Percentiles rank a stretch among this genome's conserved stretches.
Conservation (phyloP, 2,888 invertebrate species). For the Stenchaetothrips biformis region DNA sequence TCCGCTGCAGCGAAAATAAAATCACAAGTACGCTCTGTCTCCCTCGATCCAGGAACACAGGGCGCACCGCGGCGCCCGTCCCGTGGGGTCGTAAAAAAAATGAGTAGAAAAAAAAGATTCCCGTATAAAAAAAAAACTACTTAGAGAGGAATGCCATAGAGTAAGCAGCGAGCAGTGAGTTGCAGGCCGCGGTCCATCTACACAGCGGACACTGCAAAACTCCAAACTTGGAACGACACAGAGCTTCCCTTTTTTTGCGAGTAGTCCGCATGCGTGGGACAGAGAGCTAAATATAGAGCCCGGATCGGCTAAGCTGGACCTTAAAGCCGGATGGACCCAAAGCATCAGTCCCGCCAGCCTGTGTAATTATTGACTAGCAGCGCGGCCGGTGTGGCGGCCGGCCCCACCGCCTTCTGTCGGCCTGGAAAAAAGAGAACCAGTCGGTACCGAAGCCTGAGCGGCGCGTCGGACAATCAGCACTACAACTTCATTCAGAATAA, state of each 20-base stretch:
- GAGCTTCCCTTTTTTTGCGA: too few relatives aligned
- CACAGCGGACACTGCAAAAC: too few relatives aligned
- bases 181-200: background rate
- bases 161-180: background rate
- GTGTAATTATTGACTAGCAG: background rate
- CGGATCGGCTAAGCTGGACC: background rate
- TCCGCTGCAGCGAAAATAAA: constrained; percentile 2
- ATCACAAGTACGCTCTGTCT: background rate
- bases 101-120: background rate
- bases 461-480: too few relatives aligned
- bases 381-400: background rate
- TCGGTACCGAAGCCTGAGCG: too few relatives aligned
- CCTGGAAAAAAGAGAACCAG: too few relatives aligned
- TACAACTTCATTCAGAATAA: too few relatives aligned
- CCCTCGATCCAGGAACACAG: background rate
- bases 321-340: too few relatives aligned
- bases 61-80: background rate
- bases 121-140: constrained; percentile 19
- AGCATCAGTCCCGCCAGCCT: background rate
- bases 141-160: constrained; percentile 21
- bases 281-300: background rate
- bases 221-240: too few relatives aligned
- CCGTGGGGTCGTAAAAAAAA: background rate
- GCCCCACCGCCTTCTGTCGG: too few relatives aligned
- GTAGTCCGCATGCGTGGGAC: too few relatives aligned